Evolutionary conservation across 2,888 invertebrate genomes (phyloP).

Genomic region (Crematogaster levior): DNA sequence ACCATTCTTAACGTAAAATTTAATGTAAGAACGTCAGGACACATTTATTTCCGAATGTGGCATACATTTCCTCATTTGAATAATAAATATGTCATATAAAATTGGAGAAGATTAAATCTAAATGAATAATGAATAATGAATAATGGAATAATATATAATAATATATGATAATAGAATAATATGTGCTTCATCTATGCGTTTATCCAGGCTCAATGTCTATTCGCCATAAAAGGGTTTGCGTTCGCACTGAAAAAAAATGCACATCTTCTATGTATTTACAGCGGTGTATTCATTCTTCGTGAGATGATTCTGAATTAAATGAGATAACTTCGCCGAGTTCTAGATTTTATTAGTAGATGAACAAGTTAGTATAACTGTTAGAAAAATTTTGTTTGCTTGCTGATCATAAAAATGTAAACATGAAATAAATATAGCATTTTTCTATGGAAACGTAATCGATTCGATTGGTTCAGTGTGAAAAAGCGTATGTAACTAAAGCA

Average conservation of each 20-base stretch:
- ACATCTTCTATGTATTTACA: constrained; percentile 3
- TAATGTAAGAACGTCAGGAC: background rate
- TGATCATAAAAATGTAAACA: background rate
- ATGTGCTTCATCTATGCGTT: background rate
- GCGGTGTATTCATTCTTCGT: background rate
- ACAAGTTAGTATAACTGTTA: constrained; percentile 28
- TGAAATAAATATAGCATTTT: constrained; percentile 12
- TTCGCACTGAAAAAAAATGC: background rate
- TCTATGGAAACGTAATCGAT: background rate
- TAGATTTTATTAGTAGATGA: constrained; percentile 50
- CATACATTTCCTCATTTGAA: constrained; percentile 1
- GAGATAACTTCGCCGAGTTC: constrained; percentile 29
- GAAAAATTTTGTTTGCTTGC: constrained; percentile 10
- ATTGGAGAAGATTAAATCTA: background rate
- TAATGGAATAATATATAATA: too few relatives aligned
- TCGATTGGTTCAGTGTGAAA: background rate
- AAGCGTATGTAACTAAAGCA: too few relatives aligned
- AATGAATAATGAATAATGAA: too few relatives aligned
- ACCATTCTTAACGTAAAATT: background rate
- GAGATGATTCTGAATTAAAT: constrained; percentile 32
- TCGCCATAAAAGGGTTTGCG: background rate
- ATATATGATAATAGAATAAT: too few relatives aligned
- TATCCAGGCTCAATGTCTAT: background rate
- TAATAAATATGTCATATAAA: background rate
- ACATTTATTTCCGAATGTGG: background rate